Percentiles rank a stretch among this genome's conserved stretches.
phyloP scores from a whole-genome alignment of 2,888 invertebrate genomes.

The Pollenia angustigena region DNA sequence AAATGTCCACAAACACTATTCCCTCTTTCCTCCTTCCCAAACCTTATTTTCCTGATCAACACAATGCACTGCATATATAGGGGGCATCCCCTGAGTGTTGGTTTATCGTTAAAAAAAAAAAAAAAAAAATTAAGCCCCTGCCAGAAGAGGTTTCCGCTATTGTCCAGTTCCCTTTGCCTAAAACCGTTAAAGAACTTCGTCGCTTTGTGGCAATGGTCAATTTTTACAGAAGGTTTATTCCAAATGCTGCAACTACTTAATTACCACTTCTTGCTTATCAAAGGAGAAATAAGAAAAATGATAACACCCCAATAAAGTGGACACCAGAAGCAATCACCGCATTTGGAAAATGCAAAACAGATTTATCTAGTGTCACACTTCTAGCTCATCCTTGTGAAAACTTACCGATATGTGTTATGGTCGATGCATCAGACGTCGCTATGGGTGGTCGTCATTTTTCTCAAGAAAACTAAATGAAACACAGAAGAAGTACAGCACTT shows the following conservation, averaged over 20 bases:
- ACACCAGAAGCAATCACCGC: conserved; percentile 15
- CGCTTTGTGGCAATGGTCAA: conserved; percentile 57
- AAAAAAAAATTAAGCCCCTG: conserved; percentile 44
- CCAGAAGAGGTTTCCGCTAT: conserved; percentile 46
- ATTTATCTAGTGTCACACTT: conserved; percentile 4
- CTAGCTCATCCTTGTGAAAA: not conserved
- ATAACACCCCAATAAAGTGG: conserved; percentile 21
- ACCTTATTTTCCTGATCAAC: too few species aligned
- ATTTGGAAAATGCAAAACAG: conserved; percentile 41
- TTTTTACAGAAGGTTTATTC: conserved; percentile 48
- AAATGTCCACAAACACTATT: too few species aligned
- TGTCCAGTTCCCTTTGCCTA: conserved; percentile 5
- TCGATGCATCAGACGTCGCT: too few species aligned
- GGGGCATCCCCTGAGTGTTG: too few species aligned
- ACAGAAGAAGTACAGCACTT: too few species aligned
- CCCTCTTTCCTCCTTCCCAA: too few species aligned
- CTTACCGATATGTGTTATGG: conserved; percentile 34
- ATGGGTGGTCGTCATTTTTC: too few species aligned
- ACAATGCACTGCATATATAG: too few species aligned
- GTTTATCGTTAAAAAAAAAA: too few species aligned
- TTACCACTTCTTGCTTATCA: conserved; percentile 38
- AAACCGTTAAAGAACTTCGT: conserved; percentile 33
- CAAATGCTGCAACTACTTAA: conserved; percentile 34
- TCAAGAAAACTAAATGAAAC: too few species aligned
- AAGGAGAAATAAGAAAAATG: conserved; percentile 49